These are phyloP conservation scores for Myrmecophaga tridactyla DNA, from an alignment of 2,113 vertebrate species.

Conservation along the genomic window DNA sequence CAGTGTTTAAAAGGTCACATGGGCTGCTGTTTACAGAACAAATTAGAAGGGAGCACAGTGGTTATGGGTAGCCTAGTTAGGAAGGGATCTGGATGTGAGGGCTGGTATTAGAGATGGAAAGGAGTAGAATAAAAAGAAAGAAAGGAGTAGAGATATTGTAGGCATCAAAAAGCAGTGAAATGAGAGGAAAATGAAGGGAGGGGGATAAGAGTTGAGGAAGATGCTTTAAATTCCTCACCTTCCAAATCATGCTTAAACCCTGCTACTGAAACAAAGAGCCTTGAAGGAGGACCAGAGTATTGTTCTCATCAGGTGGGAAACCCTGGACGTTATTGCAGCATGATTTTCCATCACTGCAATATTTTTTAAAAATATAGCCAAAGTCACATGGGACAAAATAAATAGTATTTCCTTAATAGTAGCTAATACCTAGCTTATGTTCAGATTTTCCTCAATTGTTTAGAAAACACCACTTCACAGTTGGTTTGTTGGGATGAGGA, in stretches of 20 bases:
- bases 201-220: fast-evolving
- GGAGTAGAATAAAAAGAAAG: too few relatives aligned
- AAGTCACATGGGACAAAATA: background rate
- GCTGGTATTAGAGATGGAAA: background rate
- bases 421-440: background rate
- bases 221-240: background rate
- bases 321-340: background rate
- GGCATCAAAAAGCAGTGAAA: background rate
- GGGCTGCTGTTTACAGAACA: background rate
- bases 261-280: fast-evolving
- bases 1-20: background rate
- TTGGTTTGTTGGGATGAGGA: background rate
- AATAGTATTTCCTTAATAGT: background rate
- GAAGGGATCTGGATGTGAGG: too few relatives aligned
- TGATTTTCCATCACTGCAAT: background rate
- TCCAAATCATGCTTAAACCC: fast-evolving
- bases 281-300: fast-evolving
- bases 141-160: too few relatives aligned
- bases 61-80: fast-evolving
- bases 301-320: background rate
- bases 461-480: background rate
- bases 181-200: background rate
- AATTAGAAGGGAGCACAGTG: background rate
- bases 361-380: background rate
- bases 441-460: background rate